A percentile compares a stretch with the other conserved stretches of the same genome.
These are phyloP conservation scores for Rhincodon typus DNA, from an alignment of 2,797 vertebrate species.

Conservation along the genomic window DNA sequence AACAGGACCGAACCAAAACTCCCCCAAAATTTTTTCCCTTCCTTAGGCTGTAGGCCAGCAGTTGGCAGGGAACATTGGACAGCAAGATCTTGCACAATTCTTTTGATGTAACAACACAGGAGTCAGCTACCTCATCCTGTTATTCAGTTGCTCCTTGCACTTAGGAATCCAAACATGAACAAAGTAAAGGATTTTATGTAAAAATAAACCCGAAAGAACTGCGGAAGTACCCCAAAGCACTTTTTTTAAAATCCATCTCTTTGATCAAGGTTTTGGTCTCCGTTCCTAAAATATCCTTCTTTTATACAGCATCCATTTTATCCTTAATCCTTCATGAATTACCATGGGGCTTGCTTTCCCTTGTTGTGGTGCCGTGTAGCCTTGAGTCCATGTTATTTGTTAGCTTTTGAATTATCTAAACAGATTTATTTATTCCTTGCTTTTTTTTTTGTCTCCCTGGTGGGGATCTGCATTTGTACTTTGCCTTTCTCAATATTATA, in stretches of 20 bases:
- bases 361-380: background rate
- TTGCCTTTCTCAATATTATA: background rate
- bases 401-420: background rate
- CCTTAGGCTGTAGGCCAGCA: background rate
- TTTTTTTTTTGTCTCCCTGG: background rate
- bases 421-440: background rate
- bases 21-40: background rate
- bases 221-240: background rate
- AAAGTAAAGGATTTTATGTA: background rate
- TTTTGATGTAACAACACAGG: background rate
- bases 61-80: background rate
- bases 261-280: background rate
- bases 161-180: background rate
- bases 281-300: background rate
- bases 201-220: no score
- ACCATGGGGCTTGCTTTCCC: background rate
- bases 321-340: background rate
- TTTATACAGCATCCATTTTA: background rate
- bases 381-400: background rate
- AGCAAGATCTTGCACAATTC: background rate
- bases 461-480: background rate
- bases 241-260: background rate
- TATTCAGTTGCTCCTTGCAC: background rate
- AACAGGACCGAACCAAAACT: background rate
- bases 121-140: background rate